Evolutionary conservation across 2,888 invertebrate genomes (phyloP).

Genomic region (Microctonus brassicae): DNA sequence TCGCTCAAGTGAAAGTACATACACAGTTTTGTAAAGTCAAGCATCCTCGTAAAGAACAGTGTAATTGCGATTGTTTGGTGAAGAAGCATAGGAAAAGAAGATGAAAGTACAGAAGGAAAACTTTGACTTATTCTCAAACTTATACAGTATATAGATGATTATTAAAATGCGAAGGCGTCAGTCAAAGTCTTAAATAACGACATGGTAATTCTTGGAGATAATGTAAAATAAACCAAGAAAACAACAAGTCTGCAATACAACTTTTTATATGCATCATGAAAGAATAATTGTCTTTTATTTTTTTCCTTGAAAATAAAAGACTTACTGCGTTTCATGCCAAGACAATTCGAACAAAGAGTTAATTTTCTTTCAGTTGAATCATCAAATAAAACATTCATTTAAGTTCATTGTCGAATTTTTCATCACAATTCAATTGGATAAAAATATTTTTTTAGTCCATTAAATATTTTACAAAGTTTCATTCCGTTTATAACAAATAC

Average conservation of each 20-base stretch:
- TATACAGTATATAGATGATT: background rate
- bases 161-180: slow-evolving; percentile 16
- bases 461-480: background rate
- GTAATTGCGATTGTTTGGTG: slow-evolving; percentile 18
- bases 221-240: background rate
- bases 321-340: background rate
- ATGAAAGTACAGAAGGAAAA: background rate
- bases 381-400: background rate
- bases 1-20: slow-evolving; percentile 34
- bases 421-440: background rate
- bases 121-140: slow-evolving; percentile 15
- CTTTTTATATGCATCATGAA: background rate
- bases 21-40: slow-evolving; percentile 11
- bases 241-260: background rate
- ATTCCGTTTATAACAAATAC: background rate
- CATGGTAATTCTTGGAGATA: background rate
- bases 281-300: background rate
- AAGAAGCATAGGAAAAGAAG: background rate
- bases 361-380: background rate
- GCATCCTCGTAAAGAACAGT: slow-evolving; percentile 4
- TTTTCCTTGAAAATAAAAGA: background rate
- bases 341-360: slow-evolving; percentile 5
- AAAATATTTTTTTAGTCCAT: background rate
- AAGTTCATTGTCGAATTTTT: slow-evolving; percentile 1
- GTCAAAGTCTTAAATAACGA: slow-evolving; percentile 3